phyloP scores from a whole-genome alignment of 2,113 vertebrate genomes.

The Rhabdornis inornatus region DNA sequence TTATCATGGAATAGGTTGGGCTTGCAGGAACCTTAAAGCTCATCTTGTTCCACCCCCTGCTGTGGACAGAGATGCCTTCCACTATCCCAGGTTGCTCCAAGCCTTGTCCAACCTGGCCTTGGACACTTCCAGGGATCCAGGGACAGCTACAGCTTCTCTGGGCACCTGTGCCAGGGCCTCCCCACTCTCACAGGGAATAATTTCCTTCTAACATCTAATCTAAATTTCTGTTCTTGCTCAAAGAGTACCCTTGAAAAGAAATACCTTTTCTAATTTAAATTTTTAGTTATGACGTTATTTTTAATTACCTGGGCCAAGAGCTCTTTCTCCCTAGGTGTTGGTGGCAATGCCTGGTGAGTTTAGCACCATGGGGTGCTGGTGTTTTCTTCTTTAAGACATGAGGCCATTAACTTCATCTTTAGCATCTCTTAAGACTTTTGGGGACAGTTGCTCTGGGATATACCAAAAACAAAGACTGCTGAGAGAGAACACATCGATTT shows the following conservation, averaged over 20 bases:
- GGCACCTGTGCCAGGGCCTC: background rate
- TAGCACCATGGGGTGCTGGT: background rate
- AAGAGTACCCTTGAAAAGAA: background rate
- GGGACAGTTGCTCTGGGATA: background rate
- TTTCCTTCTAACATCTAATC: background rate
- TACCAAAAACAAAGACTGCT: accelerated
- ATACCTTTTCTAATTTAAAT: accelerated
- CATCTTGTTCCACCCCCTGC: accelerated
- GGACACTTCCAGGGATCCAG: background rate
- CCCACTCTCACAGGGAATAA: accelerated
- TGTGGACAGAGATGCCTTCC: background rate
- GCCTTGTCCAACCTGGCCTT: background rate
- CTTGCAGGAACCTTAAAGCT: background rate
- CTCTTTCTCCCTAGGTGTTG: background rate
- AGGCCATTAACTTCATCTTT: background rate
- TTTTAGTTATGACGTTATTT: background rate
- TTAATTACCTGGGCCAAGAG: background rate
- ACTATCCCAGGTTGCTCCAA: accelerated
- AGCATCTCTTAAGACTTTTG: background rate
- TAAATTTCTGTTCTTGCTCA: background rate
- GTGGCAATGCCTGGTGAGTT: background rate
- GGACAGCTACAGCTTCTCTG: background rate
- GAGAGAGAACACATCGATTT: background rate
- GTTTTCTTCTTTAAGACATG: background rate
- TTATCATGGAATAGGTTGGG: background rate